Base-by-base conservation (phyloP, 1,140 invertebrate genomes). In the Melitaea cinxia region DNA sequence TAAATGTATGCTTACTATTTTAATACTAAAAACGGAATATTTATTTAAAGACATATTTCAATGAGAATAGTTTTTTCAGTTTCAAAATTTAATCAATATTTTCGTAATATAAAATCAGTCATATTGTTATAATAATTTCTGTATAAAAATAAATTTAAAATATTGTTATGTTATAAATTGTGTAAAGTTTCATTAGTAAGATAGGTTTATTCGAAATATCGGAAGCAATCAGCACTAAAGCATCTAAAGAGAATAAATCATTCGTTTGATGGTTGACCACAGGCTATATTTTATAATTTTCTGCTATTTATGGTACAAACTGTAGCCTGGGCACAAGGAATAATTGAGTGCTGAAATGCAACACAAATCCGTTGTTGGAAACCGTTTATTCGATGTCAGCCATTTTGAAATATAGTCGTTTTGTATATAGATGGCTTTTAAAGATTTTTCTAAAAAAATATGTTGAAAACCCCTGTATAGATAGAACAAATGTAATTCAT, bases 341-440 rank as follows among this genome's bases (percentile, higher is more conserved):
- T n/a, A n/a, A n/a, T n/a, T n/a, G 63, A 64, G 28, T 57, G 52
- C 60, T 42, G 49, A 54, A 47, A 54, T 58, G 60, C 33, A 50
- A 19, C 37, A 47, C 10, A 23, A 47, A 47, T 21, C 73, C 70
- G 55, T 72, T 65, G 62, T 72, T 65, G 62, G 65, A 75, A 82
- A 75, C 66, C 72, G 72, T 65, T 61, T 65, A 65, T 52, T 65
- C 19, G 70, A 23, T 42, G 53, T 68, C 64, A 72, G 60, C 65
- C 59, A 72, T 74, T 75, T 67, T 72, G 62, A 68, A 64, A 58
- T 53, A 65, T 68, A 70, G 71, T 77, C 71, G 72, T 81, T 73
- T 81, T 85, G 83, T 83, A 82, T 60, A 85, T 82, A 83, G 55
- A 68, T 68, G 62, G 72, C 73, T 80, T 77, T 65, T 71, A 72